Evolutionary conservation across 2,888 invertebrate genomes (phyloP).

Genomic region (Steromphala cineraria): DNA sequence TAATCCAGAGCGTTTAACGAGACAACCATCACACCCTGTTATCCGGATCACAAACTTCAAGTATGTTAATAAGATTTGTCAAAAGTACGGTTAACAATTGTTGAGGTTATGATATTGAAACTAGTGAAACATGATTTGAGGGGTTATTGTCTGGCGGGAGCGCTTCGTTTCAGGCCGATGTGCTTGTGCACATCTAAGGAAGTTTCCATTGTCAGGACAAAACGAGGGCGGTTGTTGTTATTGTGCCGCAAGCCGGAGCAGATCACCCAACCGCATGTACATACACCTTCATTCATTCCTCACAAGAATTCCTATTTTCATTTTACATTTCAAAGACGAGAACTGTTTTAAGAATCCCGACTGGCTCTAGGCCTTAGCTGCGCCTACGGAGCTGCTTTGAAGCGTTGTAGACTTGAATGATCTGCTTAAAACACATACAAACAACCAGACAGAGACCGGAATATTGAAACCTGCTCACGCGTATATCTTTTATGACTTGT

Average conservation of each 20-base stretch:
- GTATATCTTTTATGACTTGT: not conserved
- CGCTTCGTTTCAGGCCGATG: not conserved
- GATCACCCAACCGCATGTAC: too few relatives aligned
- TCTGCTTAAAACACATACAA: not conserved
- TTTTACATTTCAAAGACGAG: too few relatives aligned
- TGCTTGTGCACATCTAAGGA: not conserved
- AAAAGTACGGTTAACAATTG: too few relatives aligned
- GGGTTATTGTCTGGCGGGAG: too few relatives aligned
- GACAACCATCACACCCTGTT: too few relatives aligned
- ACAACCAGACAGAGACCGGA: not conserved
- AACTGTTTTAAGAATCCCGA: not conserved
- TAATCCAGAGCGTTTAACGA: too few relatives aligned
- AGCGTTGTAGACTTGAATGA: not conserved
- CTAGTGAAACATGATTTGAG: too few relatives aligned
- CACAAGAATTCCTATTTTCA: too few relatives aligned
- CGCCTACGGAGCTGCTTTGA: not conserved
- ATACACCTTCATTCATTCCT: too few relatives aligned
- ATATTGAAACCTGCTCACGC: conserved; percentile 6
- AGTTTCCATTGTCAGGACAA: not conserved
- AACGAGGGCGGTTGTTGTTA: not conserved
- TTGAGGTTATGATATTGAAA: too few relatives aligned
- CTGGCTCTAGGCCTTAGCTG: not conserved
- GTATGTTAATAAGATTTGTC: too few relatives aligned
- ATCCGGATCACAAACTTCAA: too few relatives aligned
- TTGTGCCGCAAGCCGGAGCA: not conserved